A percentile compares a stretch with the other conserved stretches of the same genome.
Evolutionary conservation across 2,888 invertebrate species (phyloP).

Genomic region (Netelia fuscicornis): DNA sequence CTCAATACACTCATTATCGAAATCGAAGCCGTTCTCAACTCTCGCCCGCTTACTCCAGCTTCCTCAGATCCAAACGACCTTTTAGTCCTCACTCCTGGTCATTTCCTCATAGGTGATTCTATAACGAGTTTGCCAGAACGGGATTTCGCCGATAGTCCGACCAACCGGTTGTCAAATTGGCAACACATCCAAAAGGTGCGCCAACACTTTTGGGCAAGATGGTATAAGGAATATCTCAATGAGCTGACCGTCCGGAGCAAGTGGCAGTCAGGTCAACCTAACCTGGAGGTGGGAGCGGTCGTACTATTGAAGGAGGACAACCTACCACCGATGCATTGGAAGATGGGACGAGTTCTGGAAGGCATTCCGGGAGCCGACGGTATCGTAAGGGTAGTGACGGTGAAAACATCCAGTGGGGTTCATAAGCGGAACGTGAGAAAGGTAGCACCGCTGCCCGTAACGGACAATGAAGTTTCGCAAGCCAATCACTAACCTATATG

Average conservation of each 20-base stretch:
- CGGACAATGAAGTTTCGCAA: no score
- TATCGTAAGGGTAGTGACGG: no score
- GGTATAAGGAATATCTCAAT: slow-evolving; percentile 59
- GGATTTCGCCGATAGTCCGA: slow-evolving; percentile 26
- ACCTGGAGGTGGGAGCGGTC: slow-evolving; percentile 44
- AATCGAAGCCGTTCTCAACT: slow-evolving; percentile 67
- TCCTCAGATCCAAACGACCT: slow-evolving; percentile 65
- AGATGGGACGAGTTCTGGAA: neutral
- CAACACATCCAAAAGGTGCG: slow-evolving; percentile 34
- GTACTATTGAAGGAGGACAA: slow-evolving; percentile 29
- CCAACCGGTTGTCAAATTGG: slow-evolving; percentile 58
- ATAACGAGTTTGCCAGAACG: slow-evolving; percentile 50
- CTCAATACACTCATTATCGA: slow-evolving; percentile 60
- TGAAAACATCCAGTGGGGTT: no score
- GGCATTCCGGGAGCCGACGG: no score
- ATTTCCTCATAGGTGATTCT: slow-evolving; percentile 66
- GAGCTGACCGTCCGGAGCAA: slow-evolving; percentile 51
- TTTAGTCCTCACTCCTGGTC: slow-evolving; percentile 56
- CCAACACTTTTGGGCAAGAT: slow-evolving; percentile 57
- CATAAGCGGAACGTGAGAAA: no score
- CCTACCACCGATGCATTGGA: neutral
- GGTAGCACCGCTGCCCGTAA: no score
- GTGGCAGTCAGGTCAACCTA: slow-evolving; percentile 39
- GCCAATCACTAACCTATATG: no score
- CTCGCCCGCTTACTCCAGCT: slow-evolving; percentile 65